Percentiles rank a stretch among this genome's conserved stretches.
These are phyloP conservation scores for Eulemur coronatus DNA, from an alignment of 2,797 vertebrate genomes.

Conservation along the genomic window DNA sequence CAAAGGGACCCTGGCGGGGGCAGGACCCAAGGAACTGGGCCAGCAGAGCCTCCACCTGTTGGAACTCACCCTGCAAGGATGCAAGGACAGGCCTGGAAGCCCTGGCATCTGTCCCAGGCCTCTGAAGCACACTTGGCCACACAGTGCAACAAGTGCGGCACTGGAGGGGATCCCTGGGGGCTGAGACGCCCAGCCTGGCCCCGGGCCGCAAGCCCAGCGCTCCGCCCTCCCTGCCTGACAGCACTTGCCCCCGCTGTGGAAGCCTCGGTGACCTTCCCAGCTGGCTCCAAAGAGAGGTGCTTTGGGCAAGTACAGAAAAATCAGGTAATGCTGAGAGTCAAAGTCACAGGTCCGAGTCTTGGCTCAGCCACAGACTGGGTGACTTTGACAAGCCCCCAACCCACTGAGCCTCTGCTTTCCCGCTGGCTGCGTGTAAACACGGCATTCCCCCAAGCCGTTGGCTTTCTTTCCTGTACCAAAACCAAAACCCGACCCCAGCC, in stretches of 20 bases:
- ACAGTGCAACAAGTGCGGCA: rapidly evolving
- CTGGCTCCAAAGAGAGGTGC: background rate
- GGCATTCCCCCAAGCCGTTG: background rate
- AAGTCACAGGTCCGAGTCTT: background rate
- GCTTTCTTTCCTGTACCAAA: background rate
- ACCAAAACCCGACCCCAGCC: background rate
- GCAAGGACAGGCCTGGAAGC: background rate
- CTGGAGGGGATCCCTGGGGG: background rate
- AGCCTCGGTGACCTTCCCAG: background rate
- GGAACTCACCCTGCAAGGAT: background rate
- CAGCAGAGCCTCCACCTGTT: background rate
- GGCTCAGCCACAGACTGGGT: background rate
- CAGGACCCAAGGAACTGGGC: background rate
- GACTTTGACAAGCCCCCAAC: background rate
- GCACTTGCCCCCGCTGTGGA: background rate
- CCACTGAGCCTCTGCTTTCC: background rate
- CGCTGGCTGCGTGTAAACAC: rapidly evolving
- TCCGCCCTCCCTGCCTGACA: rapidly evolving
- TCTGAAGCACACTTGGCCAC: background rate
- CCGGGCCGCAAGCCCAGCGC: rapidly evolving
- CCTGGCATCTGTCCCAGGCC: background rate
- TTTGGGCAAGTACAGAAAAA: background rate
- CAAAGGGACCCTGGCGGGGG: background rate
- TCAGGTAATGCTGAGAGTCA: background rate
- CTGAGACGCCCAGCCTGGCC: background rate